Base-by-base conservation (phyloP, 2,888 invertebrate species). In the Mycalesis mineus region DNA sequence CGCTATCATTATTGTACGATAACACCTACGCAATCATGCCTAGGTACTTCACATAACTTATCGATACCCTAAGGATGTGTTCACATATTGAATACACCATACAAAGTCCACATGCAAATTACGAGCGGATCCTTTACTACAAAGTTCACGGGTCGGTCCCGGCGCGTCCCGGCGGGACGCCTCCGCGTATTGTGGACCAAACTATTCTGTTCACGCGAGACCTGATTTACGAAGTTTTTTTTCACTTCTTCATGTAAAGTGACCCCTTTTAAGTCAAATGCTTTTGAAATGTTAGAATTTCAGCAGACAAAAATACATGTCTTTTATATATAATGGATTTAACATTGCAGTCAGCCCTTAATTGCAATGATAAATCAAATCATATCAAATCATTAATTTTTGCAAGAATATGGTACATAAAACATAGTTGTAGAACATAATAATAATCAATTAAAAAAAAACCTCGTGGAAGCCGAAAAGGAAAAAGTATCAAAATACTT, bases 101-200 rank as follows among this genome's bases (percentile, higher is more conserved):
- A 56, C 56, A 48, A 44, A 56, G 44, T 33, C 42, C 49, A 44
- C 44, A 44, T 44, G 49, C 44, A 50, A 56, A 56, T 50, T 56
- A 29, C 44, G 28, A 8, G 7, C 13, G 37, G 50, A 50, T 50
- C 56, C 42, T 15, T 41, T 56, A 42, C 44, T 14, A n/a, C 44
- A 39, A 58, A 55, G 39, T 37, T 47, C 33, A 44, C 44, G 54
- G 58, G 58, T 54, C 37, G 14, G 2, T 58, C 58, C 54, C 58
- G 3, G 17, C 29, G 58, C 14, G 2, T 58, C 58, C 54, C 58
- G 3, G 17, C 29, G 58, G 58, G 54, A 22, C 44, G 17, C 15
- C 51, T 41, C 29, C n/a, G 15, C 41, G 49, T 42, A 49, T 57
- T 54, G 54, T 58, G 42, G 22, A 28, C 36, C 41, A 42, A 58